Evolutionary conservation across 2,888 invertebrate genomes (phyloP), one percentile per base, ranked within the genome.

Genomic region (Xestia sexstrigata): DNA sequence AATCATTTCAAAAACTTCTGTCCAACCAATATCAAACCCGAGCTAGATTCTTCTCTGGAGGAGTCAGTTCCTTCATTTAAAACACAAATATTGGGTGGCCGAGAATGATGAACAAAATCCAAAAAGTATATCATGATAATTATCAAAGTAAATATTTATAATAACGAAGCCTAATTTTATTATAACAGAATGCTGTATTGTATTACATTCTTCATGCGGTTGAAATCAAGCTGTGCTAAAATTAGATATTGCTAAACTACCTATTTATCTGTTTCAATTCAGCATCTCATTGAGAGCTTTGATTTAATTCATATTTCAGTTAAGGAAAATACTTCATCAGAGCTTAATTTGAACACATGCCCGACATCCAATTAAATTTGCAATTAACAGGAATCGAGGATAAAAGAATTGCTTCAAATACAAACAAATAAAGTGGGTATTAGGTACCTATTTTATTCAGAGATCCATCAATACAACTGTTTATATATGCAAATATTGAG

Each of bases 141-240:
- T 26, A 15, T 58, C 26, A 26, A 26, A 58, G 15, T 15, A 58
- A 55, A 26, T 55, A 55, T n/a, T 6, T 6, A 55, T 26, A 26
- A 26, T 26, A 58, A 17, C 17, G 58, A 60, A 8, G 0, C 60
- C 26, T 60, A 30, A 39, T 26, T 55, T 17, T 63, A 58, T 26
- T 55, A 23, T 63, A 58, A n/a, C 17, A 30, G 52, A 72, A 76
- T 42, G 76, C 26, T 68, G 58, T 39, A 39, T 42, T 26, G n/a
- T 26, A 68, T 63, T 58, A 45, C 42, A 70, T 60, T 5, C 39
- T 30, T n/a, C 62, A 60, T 76, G 70, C 63, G 70, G 63, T 70
- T 23, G 58, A 58, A 75, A 73, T 67, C 58, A 83, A 78, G 75
- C 67, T 58, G 42, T 20, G 63, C 67, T 79, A 70, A 76, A 70